Conservation (phyloP, 2,797 vertebrate genomes). For the Galaxias olidus region DNA sequence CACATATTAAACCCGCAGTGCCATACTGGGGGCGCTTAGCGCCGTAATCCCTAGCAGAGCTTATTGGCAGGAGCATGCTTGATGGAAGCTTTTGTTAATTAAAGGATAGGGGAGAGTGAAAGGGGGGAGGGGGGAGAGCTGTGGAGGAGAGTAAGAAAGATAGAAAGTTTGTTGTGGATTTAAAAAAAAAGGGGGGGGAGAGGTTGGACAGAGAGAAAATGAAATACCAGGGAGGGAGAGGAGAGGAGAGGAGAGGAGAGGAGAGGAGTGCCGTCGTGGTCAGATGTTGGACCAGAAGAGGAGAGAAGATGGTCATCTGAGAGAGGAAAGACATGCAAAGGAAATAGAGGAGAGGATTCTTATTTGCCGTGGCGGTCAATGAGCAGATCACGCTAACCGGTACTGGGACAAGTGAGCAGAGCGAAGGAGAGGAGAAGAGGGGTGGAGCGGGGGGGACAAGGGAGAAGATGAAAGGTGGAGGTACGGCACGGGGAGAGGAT, state of each 20-base stretch:
- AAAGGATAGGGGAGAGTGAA: too few relatives aligned
- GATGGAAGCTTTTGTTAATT: background rate
- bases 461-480: conserved; percentile 24
- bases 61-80: conserved; percentile 1
- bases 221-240: too few relatives aligned
- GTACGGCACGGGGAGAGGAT: background rate
- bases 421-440: background rate
- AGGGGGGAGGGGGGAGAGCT: too few relatives aligned
- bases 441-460: background rate
- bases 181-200: background rate
- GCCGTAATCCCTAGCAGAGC: background rate
- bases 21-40: background rate
- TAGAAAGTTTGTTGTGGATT: too few relatives aligned
- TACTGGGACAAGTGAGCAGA: background rate
- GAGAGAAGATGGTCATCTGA: too few relatives aligned
- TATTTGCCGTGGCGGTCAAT: background rate
- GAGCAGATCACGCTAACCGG: background rate
- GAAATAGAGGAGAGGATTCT: background rate
- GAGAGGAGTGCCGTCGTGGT: background rate
- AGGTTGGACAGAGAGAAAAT: background rate
- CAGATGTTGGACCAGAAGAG: background rate
- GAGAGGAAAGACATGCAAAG: background rate
- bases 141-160: too few relatives aligned
- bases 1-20: background rate
- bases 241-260: too few relatives aligned